phyloP scores from a whole-genome alignment of 2,113 vertebrate species.

The Epinephelus moara region DNA sequence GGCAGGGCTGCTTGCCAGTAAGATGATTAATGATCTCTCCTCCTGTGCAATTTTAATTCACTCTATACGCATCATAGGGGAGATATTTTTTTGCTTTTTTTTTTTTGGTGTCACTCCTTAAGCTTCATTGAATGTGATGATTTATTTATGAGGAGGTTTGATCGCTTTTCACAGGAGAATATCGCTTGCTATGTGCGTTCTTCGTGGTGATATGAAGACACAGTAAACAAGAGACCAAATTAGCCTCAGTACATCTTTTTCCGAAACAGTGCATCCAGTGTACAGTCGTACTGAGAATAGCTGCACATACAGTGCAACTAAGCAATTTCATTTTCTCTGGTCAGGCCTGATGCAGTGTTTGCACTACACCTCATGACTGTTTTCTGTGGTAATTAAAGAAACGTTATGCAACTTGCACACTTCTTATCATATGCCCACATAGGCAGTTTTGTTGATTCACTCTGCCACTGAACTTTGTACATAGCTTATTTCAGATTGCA shows the following conservation, averaged over 20 bases:
- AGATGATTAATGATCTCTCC: conserved; percentile 20
- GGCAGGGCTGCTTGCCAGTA: neutral
- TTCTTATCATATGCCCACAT: conserved; percentile 55
- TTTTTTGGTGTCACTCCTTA: neutral
- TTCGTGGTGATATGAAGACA: neutral
- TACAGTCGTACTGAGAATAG: conserved; percentile 45
- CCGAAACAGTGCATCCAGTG: neutral
- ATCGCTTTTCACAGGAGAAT: conserved; percentile 23
- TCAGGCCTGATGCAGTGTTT: conserved; percentile 24
- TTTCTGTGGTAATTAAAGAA: conserved; percentile 50
- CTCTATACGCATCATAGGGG: neutral
- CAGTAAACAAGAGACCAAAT: conserved; percentile 43
- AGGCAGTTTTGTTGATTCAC: conserved; percentile 5
- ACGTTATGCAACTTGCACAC: conserved; percentile 44
- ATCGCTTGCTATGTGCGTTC: neutral
- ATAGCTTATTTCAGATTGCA: conserved; percentile 38
- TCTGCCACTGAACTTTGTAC: conserved; percentile 54
- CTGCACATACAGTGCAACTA: conserved; percentile 26
- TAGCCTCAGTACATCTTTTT: conserved; percentile 15
- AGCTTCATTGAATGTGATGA: neutral
- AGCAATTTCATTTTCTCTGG: conserved; percentile 17
- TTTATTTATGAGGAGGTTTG: conserved; percentile 32
- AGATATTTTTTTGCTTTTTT: conserved; percentile 5
- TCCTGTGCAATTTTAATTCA: conserved; percentile 25
- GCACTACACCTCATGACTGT: conserved; percentile 33